Conservation (phyloP, 2,888 invertebrate genomes). For the Byasa hedistus region DNA sequence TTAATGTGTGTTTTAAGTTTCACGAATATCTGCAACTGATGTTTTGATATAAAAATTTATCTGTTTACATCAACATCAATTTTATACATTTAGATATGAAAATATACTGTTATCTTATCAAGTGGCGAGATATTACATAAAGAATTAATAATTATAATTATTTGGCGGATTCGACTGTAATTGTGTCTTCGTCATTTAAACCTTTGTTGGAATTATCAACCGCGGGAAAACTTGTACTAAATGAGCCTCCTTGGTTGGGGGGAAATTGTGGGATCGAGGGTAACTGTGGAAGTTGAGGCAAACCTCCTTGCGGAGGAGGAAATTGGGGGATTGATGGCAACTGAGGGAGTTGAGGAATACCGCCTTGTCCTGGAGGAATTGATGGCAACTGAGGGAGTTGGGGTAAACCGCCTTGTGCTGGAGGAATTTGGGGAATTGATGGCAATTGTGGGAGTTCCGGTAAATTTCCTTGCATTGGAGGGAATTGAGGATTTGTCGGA, state of each 20-base stretch:
- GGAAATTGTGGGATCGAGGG: conserved; percentile 42
- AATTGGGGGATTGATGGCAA: conserved; percentile 27
- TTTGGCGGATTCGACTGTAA: conserved; percentile 67
- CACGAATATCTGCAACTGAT: neutral
- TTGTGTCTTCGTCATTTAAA: conserved; percentile 67
- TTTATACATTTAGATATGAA: neutral
- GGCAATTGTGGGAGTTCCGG: conserved; percentile 33
- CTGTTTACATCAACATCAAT: neutral
- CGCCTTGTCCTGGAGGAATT: conserved; percentile 34
- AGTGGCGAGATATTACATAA: neutral
- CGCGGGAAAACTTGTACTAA: conserved; percentile 48
- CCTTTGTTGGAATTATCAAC: conserved; percentile 49
- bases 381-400: conserved; percentile 27
- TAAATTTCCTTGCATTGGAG: conserved; percentile 27
- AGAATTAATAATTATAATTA: neutral
- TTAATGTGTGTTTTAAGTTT: neutral
- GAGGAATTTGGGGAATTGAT: conserved; percentile 18
- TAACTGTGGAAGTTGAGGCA: conserved; percentile 30
- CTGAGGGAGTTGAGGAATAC: conserved; percentile 42
- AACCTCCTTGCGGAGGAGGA: conserved; percentile 24
- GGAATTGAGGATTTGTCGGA: conserved; percentile 41
- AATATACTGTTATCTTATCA: neutral
- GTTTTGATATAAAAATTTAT: neutral
- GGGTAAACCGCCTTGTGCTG: conserved; percentile 30
- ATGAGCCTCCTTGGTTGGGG: conserved; percentile 34